Conservation (phyloP, 92 coral and sea anemone species). For the Actinernus sp. region DNA sequence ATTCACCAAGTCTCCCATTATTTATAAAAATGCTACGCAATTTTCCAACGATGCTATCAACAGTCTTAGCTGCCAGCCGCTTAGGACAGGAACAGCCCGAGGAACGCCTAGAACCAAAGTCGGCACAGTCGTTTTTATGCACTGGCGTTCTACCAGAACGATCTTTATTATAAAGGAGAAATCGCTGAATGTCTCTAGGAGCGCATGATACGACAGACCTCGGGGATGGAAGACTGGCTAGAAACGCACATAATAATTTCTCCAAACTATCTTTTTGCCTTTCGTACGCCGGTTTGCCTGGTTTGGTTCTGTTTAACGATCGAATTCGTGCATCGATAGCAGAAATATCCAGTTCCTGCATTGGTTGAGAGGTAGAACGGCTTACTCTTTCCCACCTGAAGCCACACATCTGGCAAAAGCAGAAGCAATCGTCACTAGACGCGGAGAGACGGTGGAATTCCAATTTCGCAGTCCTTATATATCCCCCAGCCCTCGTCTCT, state of each 20-base stretch:
- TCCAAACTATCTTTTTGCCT: no score
- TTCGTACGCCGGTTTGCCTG: constrained; percentile 6
- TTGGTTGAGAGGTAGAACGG: background rate
- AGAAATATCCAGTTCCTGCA: no score
- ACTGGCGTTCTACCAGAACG: background rate
- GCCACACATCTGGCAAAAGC: background rate
- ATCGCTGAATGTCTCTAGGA: constrained; percentile 4
- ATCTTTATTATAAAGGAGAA: constrained; percentile 12
- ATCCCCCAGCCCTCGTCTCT: no score
- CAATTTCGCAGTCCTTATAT: no score
- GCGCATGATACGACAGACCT: constrained; percentile 8
- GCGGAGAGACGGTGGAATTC: no score
- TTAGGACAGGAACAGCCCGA: background rate
- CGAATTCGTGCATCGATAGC: background rate
- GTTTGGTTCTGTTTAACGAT: background rate
- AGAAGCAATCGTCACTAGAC: background rate
- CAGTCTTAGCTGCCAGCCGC: constrained; percentile 1
- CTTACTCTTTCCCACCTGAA: background rate
- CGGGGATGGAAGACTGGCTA: constrained; percentile 4
- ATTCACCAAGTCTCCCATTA: background rate
- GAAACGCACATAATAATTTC: background rate
- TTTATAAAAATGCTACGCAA: constrained; percentile 1
- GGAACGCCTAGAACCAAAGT: background rate
- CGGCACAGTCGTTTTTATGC: background rate
- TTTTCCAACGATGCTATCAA: constrained; percentile 4